These are phyloP conservation scores for Drosophila lowei DNA, from an alignment of 1,140 invertebrate genomes.

Conservation along the genomic window DNA sequence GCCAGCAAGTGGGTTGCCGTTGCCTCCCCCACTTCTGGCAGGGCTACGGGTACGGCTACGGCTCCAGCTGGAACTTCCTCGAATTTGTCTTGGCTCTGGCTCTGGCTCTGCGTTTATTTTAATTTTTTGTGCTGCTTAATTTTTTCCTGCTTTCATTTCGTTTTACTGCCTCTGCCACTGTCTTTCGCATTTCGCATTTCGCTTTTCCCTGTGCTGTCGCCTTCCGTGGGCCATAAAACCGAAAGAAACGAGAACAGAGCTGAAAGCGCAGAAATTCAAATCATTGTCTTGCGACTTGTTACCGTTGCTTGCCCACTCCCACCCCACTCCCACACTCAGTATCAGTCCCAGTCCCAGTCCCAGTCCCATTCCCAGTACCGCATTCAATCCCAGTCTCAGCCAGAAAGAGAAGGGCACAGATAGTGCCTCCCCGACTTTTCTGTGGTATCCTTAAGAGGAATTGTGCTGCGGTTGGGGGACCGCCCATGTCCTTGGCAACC, in stretches of 20 bases:
- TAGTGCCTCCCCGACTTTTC: not conserved
- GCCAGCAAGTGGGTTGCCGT: constrained; percentile 25
- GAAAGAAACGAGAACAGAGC: constrained; percentile 51
- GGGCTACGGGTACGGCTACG: constrained; percentile 7
- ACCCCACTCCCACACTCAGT: not conserved
- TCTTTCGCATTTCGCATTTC: constrained; percentile 18
- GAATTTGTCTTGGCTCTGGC: constrained; percentile 46
- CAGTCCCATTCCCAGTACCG: not conserved
- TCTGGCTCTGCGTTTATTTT: constrained; percentile 45
- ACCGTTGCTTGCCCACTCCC: constrained; percentile 14
- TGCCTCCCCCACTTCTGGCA: not conserved
- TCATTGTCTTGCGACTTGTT: constrained; percentile 58
- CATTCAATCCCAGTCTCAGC: constrained; percentile 7
- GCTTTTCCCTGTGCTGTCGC: constrained; percentile 40
- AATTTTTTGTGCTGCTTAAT: constrained; percentile 47
- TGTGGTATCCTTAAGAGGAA: constrained; percentile 18
- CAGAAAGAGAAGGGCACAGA: constrained; percentile 4
- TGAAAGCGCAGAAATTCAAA: constrained; percentile 65
- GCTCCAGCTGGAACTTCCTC: constrained; percentile 52
- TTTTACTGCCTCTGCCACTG: constrained; percentile 9
- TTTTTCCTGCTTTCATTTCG: constrained; percentile 21
- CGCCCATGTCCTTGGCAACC: constrained; percentile 51
- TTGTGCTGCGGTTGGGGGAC: constrained; percentile 25
- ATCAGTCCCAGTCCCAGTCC: not conserved
- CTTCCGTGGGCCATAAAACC: constrained; percentile 60